Percentiles rank a stretch among this genome's conserved stretches.
phyloP scores from a whole-genome alignment of 2,888 invertebrate species.

The Rosalia funebris region DNA sequence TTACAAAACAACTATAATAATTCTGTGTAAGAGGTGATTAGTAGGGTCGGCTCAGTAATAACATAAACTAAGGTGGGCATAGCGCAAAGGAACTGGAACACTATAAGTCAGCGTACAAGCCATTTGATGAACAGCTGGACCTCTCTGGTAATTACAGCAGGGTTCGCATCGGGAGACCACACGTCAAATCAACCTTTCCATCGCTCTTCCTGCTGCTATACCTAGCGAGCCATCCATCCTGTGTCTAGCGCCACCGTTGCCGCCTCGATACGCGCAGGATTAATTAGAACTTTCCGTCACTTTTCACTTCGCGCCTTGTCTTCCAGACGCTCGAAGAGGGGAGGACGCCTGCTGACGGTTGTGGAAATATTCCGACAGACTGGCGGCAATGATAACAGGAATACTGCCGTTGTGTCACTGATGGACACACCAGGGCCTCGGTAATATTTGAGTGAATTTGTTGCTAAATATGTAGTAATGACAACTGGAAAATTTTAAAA shows the following conservation, averaged over 20 bases:
- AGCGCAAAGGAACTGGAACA: not conserved
- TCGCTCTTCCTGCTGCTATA: constrained; percentile 18
- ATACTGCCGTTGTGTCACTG: too few relatives aligned
- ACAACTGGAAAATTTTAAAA: too few relatives aligned
- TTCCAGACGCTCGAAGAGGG: not conserved
- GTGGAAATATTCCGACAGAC: constrained; percentile 18
- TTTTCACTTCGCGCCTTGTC: constrained; percentile 23
- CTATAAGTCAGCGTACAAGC: constrained; percentile 19
- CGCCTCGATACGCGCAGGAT: constrained; percentile 15
- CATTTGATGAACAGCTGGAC: constrained; percentile 23
- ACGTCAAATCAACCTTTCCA: constrained; percentile 24
- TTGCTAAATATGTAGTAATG: too few relatives aligned
- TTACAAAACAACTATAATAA: too few relatives aligned
- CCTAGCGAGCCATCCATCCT: constrained; percentile 20
- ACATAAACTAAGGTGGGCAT: too few relatives aligned
- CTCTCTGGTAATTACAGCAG: constrained; percentile 20
- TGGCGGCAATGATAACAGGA: too few relatives aligned
- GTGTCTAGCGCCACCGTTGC: constrained; percentile 2
- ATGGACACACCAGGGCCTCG: too few relatives aligned
- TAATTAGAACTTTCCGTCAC: constrained; percentile 22
- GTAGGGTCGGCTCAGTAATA: too few relatives aligned
- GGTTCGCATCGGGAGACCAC: constrained; percentile 15
- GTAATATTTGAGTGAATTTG: too few relatives aligned
- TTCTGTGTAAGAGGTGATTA: too few relatives aligned
- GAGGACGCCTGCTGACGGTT: constrained; percentile 8